Conservation (phyloP, 2,113 vertebrate genomes). For the Poeciliopsis prolifica region DNA sequence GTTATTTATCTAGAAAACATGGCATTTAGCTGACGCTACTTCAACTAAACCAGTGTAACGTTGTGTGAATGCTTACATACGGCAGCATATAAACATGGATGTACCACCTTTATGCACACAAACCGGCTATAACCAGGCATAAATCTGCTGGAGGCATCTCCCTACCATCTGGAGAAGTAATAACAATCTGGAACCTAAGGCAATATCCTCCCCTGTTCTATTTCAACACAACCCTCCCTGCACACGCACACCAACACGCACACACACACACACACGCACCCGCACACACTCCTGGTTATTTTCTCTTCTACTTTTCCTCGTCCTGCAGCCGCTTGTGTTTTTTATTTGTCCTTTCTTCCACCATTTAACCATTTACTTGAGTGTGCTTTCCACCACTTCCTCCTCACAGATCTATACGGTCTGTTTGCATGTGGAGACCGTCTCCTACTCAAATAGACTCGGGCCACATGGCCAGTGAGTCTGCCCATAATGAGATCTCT, state of each 20-base stretch:
- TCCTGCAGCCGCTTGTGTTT: conserved; percentile 24
- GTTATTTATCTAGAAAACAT: conserved; percentile 65
- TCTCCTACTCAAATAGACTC: conserved; percentile 35
- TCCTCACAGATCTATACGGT: conserved; percentile 17
- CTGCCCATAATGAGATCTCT: conserved; percentile 75
- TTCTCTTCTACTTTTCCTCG: background rate
- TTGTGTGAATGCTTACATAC: conserved; percentile 34
- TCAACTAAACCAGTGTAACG: conserved; percentile 56
- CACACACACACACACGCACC: background rate
- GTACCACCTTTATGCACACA: conserved; percentile 24
- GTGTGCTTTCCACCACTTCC: conserved; percentile 14
- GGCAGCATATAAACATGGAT: conserved; percentile 21
- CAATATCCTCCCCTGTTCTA: conserved; percentile 48
- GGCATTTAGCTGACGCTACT: conserved; percentile 65
- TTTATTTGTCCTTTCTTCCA: conserved; percentile 2
- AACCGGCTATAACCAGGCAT: conserved; percentile 42
- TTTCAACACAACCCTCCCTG: conserved; percentile 37
- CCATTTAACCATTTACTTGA: conserved; percentile 17
- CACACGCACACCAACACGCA: background rate
- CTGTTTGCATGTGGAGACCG: conserved; percentile 37
- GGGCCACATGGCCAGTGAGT: conserved; percentile 45
- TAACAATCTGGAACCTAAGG: conserved; percentile 65
- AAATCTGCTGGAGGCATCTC: conserved; percentile 58
- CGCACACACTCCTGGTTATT: conserved; percentile 15
- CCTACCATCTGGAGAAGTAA: conserved; percentile 67